phyloP scores from a whole-genome alignment of 2,888 invertebrate genomes.

The Papilio gigon region DNA sequence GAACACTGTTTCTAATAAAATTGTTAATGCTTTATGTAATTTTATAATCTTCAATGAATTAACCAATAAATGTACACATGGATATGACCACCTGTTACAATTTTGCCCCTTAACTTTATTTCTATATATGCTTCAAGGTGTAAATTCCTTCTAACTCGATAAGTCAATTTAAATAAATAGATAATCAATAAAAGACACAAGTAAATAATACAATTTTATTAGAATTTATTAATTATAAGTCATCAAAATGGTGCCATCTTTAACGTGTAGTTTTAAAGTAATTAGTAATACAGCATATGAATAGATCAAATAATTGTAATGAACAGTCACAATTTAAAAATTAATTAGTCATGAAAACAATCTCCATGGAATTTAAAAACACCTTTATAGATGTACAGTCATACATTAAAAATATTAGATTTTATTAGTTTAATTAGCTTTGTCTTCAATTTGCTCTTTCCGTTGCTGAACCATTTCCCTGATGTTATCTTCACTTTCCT shows the following conservation, averaged over 20 bases:
- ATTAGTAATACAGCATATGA: neutral
- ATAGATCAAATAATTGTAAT: neutral
- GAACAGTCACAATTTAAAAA: neutral
- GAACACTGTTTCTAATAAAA: no score
- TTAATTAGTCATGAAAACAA: neutral
- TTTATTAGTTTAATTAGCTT: conserved; percentile 49
- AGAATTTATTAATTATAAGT: neutral
- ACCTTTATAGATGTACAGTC: neutral
- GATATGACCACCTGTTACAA: neutral
- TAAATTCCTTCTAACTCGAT: neutral
- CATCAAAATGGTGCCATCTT: neutral
- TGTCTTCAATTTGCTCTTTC: conserved; percentile 73
- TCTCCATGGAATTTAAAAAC: neutral
- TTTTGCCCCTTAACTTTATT: neutral
- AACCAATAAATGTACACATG: no score
- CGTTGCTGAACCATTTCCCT: conserved; percentile 90
- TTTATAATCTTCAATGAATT: no score
- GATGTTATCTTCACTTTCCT: conserved; percentile 92
- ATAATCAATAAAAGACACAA: neutral
- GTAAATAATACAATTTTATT: conserved; percentile 11
- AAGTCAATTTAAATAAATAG: neutral
- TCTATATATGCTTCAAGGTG: neutral
- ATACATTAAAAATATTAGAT: neutral
- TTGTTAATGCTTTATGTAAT: no score
- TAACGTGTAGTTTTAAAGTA: neutral